These are phyloP conservation scores for Kuschelorhynchus macadamiae DNA, from an alignment of 2,888 invertebrate genomes.

Conservation along the genomic window DNA sequence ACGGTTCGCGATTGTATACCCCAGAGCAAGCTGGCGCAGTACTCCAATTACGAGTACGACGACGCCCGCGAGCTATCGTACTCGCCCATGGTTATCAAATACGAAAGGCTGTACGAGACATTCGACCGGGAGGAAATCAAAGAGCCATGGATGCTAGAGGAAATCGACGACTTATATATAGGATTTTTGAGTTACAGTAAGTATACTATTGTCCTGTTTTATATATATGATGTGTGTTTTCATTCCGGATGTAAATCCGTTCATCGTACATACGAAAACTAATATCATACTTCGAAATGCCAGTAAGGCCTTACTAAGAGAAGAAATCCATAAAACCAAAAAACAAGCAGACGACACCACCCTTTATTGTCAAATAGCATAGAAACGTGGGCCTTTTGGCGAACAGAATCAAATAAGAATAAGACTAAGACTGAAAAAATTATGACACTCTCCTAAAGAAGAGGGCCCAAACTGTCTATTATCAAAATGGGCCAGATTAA, in stretches of 20 bases:
- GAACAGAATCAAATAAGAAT: too few relatives aligned
- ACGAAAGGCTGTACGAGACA: constrained; percentile 33
- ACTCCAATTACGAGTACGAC: constrained; percentile 70
- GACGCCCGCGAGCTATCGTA: constrained; percentile 63
- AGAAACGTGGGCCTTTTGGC: too few relatives aligned
- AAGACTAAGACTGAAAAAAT: too few relatives aligned
- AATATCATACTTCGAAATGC: too few relatives aligned
- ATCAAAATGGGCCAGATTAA: too few relatives aligned
- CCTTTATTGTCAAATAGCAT: not conserved
- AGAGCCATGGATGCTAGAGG: constrained; percentile 76
- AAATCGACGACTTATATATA: constrained; percentile 68
- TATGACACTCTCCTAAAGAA: too few relatives aligned
- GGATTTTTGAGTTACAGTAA: constrained; percentile 58
- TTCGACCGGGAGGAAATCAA: constrained; percentile 59
- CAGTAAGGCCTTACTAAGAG: too few relatives aligned
- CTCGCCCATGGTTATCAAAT: constrained; percentile 34
- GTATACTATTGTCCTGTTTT: constrained; percentile 20
- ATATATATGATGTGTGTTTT: constrained; percentile 11
- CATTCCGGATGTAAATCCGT: too few relatives aligned
- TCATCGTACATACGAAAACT: too few relatives aligned
- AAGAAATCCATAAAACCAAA: not conserved
- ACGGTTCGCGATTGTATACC: constrained; percentile 78
- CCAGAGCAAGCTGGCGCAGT: constrained; percentile 73
- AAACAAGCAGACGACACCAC: not conserved
- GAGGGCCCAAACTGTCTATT: too few relatives aligned